Evolutionary conservation across 1,140 invertebrate species (phyloP).

Genomic region (Trachymyrmex cornetzi): DNA sequence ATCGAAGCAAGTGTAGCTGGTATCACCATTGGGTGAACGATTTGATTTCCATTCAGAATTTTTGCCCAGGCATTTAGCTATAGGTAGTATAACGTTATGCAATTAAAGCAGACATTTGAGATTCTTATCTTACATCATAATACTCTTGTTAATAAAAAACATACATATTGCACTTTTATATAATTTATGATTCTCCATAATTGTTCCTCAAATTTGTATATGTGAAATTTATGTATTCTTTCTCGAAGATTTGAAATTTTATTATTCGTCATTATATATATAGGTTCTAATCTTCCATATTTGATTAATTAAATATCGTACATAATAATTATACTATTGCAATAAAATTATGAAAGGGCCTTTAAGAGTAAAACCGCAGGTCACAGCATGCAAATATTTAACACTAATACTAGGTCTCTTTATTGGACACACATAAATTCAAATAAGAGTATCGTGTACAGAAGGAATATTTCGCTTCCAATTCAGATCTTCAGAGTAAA

Average conservation of each 20-base stretch:
- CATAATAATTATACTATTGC: no score
- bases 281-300: neutral
- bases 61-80: neutral
- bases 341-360: no score
- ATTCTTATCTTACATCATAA: neutral
- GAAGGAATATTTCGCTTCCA: no score
- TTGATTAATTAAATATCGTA: neutral
- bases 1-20: slow-evolving; percentile 48
- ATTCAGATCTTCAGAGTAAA: no score
- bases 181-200: neutral
- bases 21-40: neutral
- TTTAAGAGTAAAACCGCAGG: no score
- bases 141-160: neutral
- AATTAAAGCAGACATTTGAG: neutral
- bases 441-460: no score
- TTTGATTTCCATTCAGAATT: slow-evolving; percentile 34
- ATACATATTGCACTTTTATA: no score
- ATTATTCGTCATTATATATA: slow-evolving; percentile 13
- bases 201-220: neutral
- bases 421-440: no score
- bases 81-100: neutral
- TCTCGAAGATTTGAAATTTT: neutral
- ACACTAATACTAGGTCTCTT: no score
- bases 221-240: neutral
- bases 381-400: no score